Base-by-base conservation (phyloP, 2,888 invertebrate genomes). In the Amphipyra tragopoginis region DNA sequence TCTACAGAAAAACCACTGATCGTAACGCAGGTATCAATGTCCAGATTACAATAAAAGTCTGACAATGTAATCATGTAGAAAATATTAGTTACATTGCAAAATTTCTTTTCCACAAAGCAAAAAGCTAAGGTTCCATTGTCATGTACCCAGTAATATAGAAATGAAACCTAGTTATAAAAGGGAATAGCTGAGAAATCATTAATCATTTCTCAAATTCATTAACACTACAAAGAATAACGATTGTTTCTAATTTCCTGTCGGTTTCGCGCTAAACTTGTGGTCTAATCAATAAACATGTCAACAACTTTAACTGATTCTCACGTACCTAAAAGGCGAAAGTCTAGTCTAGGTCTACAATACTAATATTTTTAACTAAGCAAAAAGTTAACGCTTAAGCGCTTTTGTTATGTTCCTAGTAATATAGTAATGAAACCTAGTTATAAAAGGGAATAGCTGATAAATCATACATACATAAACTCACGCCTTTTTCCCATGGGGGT, bases 301-400 rank as follows among this genome's bases (percentile, higher is more conserved):
- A 50, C 29, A 49, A 51, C 55, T 53, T 40, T 53, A 29, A 36
- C 11, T 51, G 38, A 26, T 69, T 85, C 85, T 74, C 85, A 85
- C 79, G 77, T 69, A n/a, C n/a, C n/a, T n/a, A n/a, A 64, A 70
- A 80, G 80, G 64, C 61, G 85, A 87, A 88, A 87, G 85, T 78
- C 60, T 69, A 71, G 72, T 73, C 76, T 72, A 78, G 58, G 68
- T 52, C 70, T 66, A 69, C 65, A 60, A 52, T 65, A 47, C 15
- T 59, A 52, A 42, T n/a, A n/a, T n/a, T n/a, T n/a, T n/a, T n/a
- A n/a, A n/a, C n/a, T n/a, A n/a, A n/a, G n/a, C n/a, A n/a, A n/a
- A n/a, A n/a, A n/a, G n/a, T n/a, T 29, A 29, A 11, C 10, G 11
- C 10, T 36, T 11, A 36, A 11, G 9, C 36, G 9, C 11, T 43